phyloP scores from a whole-genome alignment of 2,797 vertebrate species.

The Nannoperca australis region DNA sequence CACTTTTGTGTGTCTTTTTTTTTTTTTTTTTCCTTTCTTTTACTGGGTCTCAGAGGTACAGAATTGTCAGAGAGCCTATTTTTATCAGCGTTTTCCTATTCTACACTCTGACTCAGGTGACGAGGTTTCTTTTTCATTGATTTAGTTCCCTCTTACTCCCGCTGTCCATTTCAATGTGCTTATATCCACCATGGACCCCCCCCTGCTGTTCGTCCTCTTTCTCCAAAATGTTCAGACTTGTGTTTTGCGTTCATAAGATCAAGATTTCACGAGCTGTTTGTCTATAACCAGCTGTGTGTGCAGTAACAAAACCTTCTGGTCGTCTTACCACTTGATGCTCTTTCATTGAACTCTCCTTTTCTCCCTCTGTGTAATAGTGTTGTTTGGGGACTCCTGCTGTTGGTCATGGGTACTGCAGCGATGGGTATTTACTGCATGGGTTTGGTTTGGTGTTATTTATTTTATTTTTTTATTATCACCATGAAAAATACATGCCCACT shows the following conservation, averaged over 20 bases:
- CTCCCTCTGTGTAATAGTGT: constrained; percentile 87
- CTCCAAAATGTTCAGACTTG: constrained; percentile 28
- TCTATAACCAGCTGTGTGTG: constrained; percentile 38
- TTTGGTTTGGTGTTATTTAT: constrained; percentile 80
- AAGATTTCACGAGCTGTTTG: constrained; percentile 32
- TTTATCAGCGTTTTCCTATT: constrained; percentile 97
- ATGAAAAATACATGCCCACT: constrained; percentile 68
- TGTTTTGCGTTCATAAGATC: constrained; percentile 20
- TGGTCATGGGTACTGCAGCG: constrained; percentile 87
- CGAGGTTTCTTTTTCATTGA: constrained; percentile 72
- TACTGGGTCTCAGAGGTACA: constrained; percentile 91
- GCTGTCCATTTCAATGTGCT: constrained; percentile 38
- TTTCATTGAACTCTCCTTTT: constrained; percentile 84
- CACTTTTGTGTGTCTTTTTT: constrained; percentile 59
- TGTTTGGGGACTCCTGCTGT: constrained; percentile 87
- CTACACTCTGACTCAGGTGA: constrained; percentile 98
- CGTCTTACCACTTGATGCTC: constrained; percentile 56
- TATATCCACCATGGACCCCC: constrained; percentile 58
- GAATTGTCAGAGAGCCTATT: constrained; percentile 96
- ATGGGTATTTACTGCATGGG: constrained; percentile 91
- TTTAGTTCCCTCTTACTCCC: constrained; percentile 49
- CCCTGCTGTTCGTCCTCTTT: constrained; percentile 44
- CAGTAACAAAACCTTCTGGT: constrained; percentile 37
- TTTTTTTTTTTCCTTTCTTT: constrained; percentile 47
- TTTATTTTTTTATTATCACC: constrained; percentile 42